Conservation (phyloP, 2,888 invertebrate species). For the Rhingia rostrata region DNA sequence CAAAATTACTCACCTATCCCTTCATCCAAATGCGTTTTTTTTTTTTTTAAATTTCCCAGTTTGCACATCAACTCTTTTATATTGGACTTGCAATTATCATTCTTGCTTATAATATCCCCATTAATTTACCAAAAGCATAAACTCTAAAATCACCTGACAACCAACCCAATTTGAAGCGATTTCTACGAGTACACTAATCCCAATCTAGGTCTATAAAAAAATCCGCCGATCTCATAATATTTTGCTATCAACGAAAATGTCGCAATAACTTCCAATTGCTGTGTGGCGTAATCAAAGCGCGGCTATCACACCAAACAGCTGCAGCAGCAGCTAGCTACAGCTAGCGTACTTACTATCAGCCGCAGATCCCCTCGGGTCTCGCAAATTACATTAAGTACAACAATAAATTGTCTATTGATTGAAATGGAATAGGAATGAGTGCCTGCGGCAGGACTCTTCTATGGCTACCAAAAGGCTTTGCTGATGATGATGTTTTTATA, state of each 20-base stretch:
- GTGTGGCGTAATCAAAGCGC: slow-evolving; percentile 53
- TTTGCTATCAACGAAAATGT: slow-evolving; percentile 51
- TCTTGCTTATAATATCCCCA: too few species aligned
- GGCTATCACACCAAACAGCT: slow-evolving; percentile 43
- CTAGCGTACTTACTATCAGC: slow-evolving; percentile 40
- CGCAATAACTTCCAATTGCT: slow-evolving; percentile 59
- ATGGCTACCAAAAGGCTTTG: slow-evolving; percentile 30
- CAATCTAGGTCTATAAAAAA: background rate
- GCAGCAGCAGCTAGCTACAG: slow-evolving; percentile 21
- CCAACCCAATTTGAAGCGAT: background rate
- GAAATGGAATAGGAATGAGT: slow-evolving; percentile 66
- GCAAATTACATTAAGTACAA: slow-evolving; percentile 62
- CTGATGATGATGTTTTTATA: slow-evolving; percentile 51
- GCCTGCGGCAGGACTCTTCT: slow-evolving; percentile 50
- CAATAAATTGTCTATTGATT: slow-evolving; percentile 67
- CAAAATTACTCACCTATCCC: too few species aligned
- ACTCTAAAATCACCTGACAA: background rate
- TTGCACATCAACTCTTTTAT: too few species aligned
- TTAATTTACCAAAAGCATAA: background rate
- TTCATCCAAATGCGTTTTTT: too few species aligned
- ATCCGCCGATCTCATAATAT: slow-evolving; percentile 13
- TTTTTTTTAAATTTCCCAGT: too few species aligned
- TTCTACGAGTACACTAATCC: background rate
- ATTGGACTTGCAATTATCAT: too few species aligned
- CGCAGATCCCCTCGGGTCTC: slow-evolving; percentile 15